Percentiles rank a stretch among this genome's conserved stretches.
Evolutionary conservation across 2,113 vertebrate species (phyloP).

Genomic region (Nesoenas mayeri): DNA sequence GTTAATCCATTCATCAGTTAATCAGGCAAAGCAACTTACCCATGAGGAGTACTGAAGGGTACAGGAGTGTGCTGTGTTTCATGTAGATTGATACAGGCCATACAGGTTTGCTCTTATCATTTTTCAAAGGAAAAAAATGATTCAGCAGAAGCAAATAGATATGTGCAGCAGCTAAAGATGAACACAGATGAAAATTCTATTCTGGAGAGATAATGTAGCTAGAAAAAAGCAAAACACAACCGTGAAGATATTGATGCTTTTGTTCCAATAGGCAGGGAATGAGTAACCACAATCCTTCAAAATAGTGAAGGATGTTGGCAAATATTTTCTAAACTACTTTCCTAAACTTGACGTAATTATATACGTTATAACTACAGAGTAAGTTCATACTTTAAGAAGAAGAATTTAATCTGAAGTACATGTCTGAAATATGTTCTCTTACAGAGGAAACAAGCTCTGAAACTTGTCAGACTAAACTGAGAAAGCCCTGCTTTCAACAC

Average conservation of each 20-base stretch:
- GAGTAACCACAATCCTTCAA: not conserved
- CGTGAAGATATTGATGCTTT: not conserved
- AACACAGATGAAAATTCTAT: not conserved
- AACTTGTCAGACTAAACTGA: not conserved
- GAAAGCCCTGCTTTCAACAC: not conserved
- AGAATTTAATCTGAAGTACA: not conserved
- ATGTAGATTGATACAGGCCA: not conserved
- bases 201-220: not conserved
- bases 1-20: not conserved
- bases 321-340: not conserved
- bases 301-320: not conserved
- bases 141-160: not conserved
- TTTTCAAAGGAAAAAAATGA: not conserved
- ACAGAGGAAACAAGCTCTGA: not conserved
- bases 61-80: not conserved
- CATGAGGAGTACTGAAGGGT: not conserved
- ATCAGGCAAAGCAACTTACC: not conserved
- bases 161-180: fast-evolving
- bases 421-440: not conserved
- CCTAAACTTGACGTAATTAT: not conserved
- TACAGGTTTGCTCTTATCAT: not conserved
- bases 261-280: not conserved
- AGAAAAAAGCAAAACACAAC: not conserved
- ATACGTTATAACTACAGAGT: not conserved
- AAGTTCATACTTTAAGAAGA: not conserved